Base-by-base conservation (phyloP, 2,113 vertebrate species). In the Leucosticte australis region DNA sequence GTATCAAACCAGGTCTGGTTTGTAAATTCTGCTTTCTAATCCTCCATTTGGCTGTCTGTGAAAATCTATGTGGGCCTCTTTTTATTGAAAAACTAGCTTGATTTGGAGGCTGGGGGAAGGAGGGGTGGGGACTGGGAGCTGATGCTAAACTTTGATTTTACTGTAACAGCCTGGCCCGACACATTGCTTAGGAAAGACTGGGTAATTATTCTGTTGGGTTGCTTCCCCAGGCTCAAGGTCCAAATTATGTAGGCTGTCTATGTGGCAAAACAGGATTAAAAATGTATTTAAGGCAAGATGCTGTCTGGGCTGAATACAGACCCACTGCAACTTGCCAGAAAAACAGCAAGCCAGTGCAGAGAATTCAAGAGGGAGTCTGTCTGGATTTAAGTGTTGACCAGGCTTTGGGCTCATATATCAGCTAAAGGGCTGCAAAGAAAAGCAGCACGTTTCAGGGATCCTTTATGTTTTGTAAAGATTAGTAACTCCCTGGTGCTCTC, bases 381-480 rank as follows among this genome's bases (percentile, higher is more conserved):
- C 79, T 95, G 64, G 83, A 70, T 91, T 83, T 69, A 74, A 88
- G 76, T 63, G 47, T 77, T 86, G 93, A 94, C 90, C 76, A 81
- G 83, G 35, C 68, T 88, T 83, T 83, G 71, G 67, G 28, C 69
- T 96, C 85, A 30, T 83, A 59, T 65, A 74, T 95, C 94, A 91
- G 63, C 92, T 69, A 71, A 85, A 90, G 71, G 79, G 67, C 64
- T 93, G 91, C 63, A 86, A 82, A 88, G 71, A 85, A 89, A 78
- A 64, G 93, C 59, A 56, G 88, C 60, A 42, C 0, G 0, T 94
- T 84, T 82, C 67, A 26, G 60, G 87, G 76, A 90, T 94, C 77
- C 64, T 90, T 70, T 89, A 83, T 93, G 88, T 92, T 95, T 89
- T 80, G 71, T 76, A 56, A 92, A 95, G 95, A 90, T 96, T 94